Conservation (phyloP, 2,888 invertebrate species). For the Chloroclystis v-ata region DNA sequence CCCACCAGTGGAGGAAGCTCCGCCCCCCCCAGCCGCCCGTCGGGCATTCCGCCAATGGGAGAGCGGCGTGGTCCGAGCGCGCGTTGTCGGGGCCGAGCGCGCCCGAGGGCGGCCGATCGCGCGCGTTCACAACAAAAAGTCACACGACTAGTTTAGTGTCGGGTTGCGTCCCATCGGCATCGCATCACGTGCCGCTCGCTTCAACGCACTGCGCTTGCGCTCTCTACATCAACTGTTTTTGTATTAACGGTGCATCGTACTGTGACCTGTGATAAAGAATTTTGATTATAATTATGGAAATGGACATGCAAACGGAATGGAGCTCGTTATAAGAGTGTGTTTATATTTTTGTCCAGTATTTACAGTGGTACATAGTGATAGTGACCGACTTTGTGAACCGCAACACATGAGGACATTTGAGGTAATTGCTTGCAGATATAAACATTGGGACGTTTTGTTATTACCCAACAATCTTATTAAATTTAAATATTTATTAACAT, state of each 20-base stretch:
- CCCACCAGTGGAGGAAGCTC: conserved; percentile 55
- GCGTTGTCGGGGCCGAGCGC: conserved; percentile 45
- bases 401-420: conserved; percentile 61
- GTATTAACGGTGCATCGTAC: conserved; percentile 38
- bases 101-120: conserved; percentile 62
- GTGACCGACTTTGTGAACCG: conserved; percentile 70
- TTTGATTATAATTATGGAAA: conserved; percentile 46
- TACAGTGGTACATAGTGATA: conserved; percentile 73
- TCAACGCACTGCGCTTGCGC: conserved; percentile 63
- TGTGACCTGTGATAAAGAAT: conserved; percentile 65
- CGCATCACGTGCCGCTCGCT: conserved; percentile 67
- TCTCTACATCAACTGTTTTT: conserved; percentile 59
- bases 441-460: not conserved
- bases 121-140: conserved; percentile 75
- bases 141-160: conserved; percentile 76
- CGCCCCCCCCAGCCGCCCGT: conserved; percentile 60
- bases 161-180: conserved; percentile 77
- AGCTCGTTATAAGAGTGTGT: conserved; percentile 73
- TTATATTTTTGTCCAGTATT: conserved; percentile 58
- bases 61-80: conserved; percentile 36
- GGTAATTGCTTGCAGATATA: conserved; percentile 47
- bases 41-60: conserved; percentile 45
- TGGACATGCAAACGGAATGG: conserved; percentile 70
- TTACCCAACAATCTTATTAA: not conserved
- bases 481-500: no score